phyloP scores from a whole-genome alignment of 1,140 invertebrate genomes.

The Conopomorpha cramerella region DNA sequence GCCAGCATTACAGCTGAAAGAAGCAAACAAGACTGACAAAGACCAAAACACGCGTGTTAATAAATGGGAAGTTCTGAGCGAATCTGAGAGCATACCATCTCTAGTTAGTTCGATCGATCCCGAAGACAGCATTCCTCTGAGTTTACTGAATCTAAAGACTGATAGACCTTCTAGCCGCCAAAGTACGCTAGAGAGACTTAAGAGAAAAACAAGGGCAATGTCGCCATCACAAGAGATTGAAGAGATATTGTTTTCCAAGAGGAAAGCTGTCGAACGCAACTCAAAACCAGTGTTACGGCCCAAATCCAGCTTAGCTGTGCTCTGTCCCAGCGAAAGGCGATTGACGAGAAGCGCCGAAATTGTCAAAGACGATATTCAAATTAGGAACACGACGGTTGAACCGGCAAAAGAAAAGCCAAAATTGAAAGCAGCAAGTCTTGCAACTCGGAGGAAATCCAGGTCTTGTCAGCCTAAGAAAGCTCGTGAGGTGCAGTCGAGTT shows the following conservation, averaged over 20 bases:
- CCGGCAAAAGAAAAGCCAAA: slow-evolving; percentile 12
- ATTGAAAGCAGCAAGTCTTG: slow-evolving; percentile 26
- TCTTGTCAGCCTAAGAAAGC: slow-evolving; percentile 35
- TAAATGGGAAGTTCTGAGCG: slow-evolving; percentile 63
- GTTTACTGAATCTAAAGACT: slow-evolving; percentile 46
- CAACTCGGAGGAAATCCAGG: slow-evolving; percentile 42
- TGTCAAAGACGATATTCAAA: no score
- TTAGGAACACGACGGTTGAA: slow-evolving; percentile 29
- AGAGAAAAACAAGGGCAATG: slow-evolving; percentile 50
- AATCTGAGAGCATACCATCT: slow-evolving; percentile 62
- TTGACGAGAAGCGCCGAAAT: slow-evolving; percentile 37
- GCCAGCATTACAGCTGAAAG: slow-evolving; percentile 36
- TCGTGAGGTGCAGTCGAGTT: slow-evolving; percentile 42
- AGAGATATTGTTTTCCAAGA: slow-evolving; percentile 46
- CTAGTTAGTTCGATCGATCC: slow-evolving; percentile 50
- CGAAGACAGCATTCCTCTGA: slow-evolving; percentile 56
- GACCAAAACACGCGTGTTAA: slow-evolving; percentile 44
- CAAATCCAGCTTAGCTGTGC: slow-evolving; percentile 42
- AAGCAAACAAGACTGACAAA: slow-evolving; percentile 34
- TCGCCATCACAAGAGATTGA: slow-evolving; percentile 58
- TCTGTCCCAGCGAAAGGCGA: slow-evolving; percentile 39
- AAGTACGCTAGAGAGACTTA: slow-evolving; percentile 46
- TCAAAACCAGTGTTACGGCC: slow-evolving; percentile 36
- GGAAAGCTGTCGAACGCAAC: slow-evolving; percentile 34
- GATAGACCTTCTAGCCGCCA: slow-evolving; percentile 27